phyloP scores from a whole-genome alignment of 2,113 vertebrate species.

The Sinocyclocheilus maitianheensis region DNA sequence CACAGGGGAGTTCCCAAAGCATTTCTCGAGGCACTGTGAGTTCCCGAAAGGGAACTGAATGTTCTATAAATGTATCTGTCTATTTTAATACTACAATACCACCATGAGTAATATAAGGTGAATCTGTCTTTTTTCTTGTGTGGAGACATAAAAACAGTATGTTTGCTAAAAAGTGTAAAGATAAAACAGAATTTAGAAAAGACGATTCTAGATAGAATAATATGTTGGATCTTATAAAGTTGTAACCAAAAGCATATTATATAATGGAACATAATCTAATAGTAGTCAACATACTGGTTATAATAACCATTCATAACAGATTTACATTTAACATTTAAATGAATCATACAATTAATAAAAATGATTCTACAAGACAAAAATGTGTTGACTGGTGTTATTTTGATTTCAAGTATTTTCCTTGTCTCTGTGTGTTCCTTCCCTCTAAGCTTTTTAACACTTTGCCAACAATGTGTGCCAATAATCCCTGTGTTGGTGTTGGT shows the following conservation, averaged over 20 bases:
- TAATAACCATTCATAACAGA: background rate
- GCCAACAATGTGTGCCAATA: background rate
- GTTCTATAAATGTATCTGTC: background rate
- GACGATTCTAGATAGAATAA: too few relatives aligned
- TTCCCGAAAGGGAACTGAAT: background rate
- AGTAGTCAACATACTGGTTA: too few relatives aligned
- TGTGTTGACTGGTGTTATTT: background rate
- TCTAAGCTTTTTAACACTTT: constrained; percentile 1
- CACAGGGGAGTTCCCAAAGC: too few relatives aligned
- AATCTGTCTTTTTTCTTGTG: background rate
- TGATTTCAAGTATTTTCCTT: background rate
- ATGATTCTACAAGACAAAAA: background rate
- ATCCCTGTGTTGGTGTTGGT: background rate
- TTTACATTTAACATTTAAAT: background rate
- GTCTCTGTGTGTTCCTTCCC: background rate
- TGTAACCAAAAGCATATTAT: too few relatives aligned
- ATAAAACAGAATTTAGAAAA: too few relatives aligned
- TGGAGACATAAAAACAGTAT: background rate
- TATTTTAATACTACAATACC: background rate
- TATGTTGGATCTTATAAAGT: too few relatives aligned
- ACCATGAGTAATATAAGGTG: background rate
- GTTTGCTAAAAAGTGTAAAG: too few relatives aligned
- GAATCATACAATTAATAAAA: background rate
- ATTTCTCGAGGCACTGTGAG: too few relatives aligned
- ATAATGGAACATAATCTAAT: too few relatives aligned